Conservation (phyloP, 1,140 invertebrate genomes). For the Pectinophora gossypiella region DNA sequence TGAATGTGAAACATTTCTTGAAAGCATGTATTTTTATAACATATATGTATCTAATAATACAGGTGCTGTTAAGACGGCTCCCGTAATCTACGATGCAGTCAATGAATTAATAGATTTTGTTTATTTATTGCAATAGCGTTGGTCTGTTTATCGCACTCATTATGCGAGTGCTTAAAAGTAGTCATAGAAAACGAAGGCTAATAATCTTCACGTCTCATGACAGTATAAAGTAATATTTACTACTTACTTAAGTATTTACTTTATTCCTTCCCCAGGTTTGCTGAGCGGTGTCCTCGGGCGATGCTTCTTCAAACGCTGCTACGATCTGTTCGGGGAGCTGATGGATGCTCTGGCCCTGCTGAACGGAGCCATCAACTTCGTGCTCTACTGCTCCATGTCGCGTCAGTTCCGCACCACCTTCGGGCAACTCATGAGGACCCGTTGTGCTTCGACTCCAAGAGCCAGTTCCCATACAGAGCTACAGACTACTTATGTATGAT, state of each 20-base stretch:
- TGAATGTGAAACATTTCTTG: no score
- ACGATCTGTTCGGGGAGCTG: conserved; percentile 88
- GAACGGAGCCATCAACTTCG: conserved; percentile 95
- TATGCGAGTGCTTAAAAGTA: no score
- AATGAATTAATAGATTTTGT: no score
- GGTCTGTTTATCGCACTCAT: no score
- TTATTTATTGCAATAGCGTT: no score
- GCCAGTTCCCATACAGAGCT: conserved; percentile 55
- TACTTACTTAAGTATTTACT: background rate
- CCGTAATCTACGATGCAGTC: no score
- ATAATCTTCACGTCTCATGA: no score
- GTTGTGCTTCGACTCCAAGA: conserved; percentile 34
- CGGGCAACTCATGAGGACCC: conserved; percentile 48
- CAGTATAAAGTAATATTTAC: no score
- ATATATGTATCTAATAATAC: no score
- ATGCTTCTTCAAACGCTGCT: conserved; percentile 84
- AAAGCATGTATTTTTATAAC: no score
- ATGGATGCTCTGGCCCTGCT: conserved; percentile 94
- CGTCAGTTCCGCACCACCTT: conserved; percentile 93
- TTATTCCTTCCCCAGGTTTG: conserved; percentile 68
- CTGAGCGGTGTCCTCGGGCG: conserved; percentile 83
- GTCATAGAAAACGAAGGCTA: no score
- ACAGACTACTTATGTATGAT: conserved; percentile 62
- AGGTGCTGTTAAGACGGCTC: no score
- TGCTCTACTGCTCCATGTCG: conserved; percentile 96